Evolutionary conservation across 2,113 vertebrate species (phyloP).

Genomic region (Pteropus alecto): DNA sequence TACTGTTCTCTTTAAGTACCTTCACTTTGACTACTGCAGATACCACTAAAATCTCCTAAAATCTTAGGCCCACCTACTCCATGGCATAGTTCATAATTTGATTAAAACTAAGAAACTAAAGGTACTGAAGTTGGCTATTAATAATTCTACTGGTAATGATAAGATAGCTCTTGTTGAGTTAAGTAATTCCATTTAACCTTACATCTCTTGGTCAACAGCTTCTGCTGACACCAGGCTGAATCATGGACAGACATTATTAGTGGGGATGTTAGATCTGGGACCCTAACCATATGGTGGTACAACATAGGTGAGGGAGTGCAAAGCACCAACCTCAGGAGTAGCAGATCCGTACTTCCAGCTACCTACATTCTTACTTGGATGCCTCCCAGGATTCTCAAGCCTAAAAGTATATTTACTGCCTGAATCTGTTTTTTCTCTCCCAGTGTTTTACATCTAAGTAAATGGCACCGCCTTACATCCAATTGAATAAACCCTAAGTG

Average conservation of each 20-base stretch:
- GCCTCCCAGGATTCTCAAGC: neutral
- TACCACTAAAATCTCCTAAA: neutral
- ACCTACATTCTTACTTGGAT: neutral
- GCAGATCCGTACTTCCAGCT: neutral
- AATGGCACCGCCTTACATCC: neutral
- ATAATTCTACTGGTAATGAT: neutral
- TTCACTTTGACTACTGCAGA: constrained; percentile 12
- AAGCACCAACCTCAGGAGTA: neutral
- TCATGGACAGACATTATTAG: neutral
- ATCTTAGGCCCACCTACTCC: neutral
- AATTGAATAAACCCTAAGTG: neutral
- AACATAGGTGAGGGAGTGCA: neutral
- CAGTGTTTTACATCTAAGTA: neutral
- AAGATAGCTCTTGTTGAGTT: neutral
- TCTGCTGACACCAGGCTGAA: neutral
- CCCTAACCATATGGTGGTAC: neutral
- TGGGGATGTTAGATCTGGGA: neutral
- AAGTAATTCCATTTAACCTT: neutral
- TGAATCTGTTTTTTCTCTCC: neutral
- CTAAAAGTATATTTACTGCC: neutral
- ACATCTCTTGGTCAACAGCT: neutral
- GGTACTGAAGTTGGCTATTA: neutral
- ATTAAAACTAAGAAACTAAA: constrained; percentile 32
- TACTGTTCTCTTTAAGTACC: neutral
- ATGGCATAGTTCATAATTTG: neutral